Evolutionary conservation across 2,888 invertebrate genomes (phyloP), one percentile per base, ranked within the genome.

Genomic region (Apotomis betuletana): DNA sequence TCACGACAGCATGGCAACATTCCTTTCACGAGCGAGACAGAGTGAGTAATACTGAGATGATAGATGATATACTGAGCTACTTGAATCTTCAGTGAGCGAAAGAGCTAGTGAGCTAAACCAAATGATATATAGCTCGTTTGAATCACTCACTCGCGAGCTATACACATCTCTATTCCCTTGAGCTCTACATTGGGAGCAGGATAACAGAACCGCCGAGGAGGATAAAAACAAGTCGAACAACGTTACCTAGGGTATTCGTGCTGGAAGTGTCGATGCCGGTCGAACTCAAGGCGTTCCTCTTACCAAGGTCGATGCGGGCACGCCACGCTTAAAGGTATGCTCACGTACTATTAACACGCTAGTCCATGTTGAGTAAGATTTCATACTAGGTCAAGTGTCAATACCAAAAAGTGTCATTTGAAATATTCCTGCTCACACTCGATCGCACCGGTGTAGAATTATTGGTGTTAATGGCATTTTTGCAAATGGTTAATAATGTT

Each of bases 261-360:
- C 72, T 74, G 74, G 74, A 73, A 69, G 75, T 74, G 75, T 49
- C 70, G 72, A 60, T 49, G 70, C 71, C 54, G 61, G 68, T 65
- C 60, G 73, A 46, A 73, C 62, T 77, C 79, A 78, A 80, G 80
- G 80, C 74, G 77, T 76, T 72, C 77, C 70, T 77, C 76, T 76
- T 63, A 13, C 62, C 75, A 77, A 78, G 79, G 78, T 75, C 79
- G 73, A 54, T 55, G 57, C 74, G 57, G 67, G 69, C 75, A 75
- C 77, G 74, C 74, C 62, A 71, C 69, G 55, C 65, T 58, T 59
- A 62, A 3, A 49, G 9, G 9, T 71, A 62, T 55, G 46, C 73
- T 60, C 75, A 74, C 67, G 69, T 74, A 67, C 27, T 64, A 54
- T 49, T 70, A 54, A 74, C 60, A 67, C 61, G 38, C 61, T 57